A percentile compares a stretch with the other conserved stretches of the same genome.
These are phyloP conservation scores for Ormyrus thymus DNA, from an alignment of 2,888 invertebrate genomes.

Conservation along the genomic window DNA sequence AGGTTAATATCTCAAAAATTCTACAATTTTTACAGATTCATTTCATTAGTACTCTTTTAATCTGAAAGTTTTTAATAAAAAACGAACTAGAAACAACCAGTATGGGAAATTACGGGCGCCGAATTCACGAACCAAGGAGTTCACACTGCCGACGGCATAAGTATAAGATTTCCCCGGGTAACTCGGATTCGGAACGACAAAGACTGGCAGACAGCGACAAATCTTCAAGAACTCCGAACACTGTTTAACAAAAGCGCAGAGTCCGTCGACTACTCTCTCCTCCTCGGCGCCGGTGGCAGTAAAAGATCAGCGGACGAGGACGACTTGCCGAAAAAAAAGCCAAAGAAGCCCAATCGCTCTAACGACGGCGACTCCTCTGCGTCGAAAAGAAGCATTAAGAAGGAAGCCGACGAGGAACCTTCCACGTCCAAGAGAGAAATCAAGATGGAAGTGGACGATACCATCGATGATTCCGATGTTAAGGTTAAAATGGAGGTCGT, in stretches of 20 bases:
- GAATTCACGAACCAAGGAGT: conserved; percentile 87
- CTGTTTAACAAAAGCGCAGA: conserved; percentile 78
- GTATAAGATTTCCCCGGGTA: conserved; percentile 94
- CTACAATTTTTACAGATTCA: background rate
- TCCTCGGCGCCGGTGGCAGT: conserved; percentile 55
- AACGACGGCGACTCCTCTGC: background rate
- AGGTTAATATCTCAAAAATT: conserved; percentile 70
- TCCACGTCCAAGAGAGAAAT: conserved; percentile 32
- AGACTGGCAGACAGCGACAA: conserved; percentile 88
- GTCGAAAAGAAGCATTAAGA: too few species aligned
- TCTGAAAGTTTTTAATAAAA: background rate
- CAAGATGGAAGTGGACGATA: conserved; percentile 30
- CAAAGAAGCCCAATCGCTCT: conserved; percentile 16
- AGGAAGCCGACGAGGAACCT: background rate
- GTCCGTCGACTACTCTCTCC: conserved; percentile 66
- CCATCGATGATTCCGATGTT: conserved; percentile 28
- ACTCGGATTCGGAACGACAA: conserved; percentile 90
- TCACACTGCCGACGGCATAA: conserved; percentile 95
- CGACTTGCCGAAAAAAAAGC: background rate
- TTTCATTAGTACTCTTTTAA: background rate
- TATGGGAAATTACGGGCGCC: conserved; percentile 96
- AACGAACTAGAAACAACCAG: conserved; percentile 81
- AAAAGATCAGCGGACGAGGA: conserved; percentile 17
- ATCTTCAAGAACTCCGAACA: conserved; percentile 82
- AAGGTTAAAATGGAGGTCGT: conserved; percentile 42